phyloP scores from a whole-genome alignment of 2,888 invertebrate genomes.

The Beris chalybata region DNA sequence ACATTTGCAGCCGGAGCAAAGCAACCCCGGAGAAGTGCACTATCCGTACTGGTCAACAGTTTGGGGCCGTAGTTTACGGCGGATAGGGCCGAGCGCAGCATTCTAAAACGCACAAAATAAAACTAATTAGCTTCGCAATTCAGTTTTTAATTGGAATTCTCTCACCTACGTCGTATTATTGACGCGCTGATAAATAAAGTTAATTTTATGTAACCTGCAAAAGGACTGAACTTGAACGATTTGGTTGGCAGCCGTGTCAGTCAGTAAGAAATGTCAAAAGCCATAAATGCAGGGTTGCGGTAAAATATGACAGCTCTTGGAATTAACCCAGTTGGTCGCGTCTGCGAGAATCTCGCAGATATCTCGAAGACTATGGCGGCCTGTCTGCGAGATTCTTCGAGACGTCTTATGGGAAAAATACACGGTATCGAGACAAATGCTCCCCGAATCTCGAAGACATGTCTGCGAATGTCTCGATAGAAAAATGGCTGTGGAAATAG shows the following conservation, averaged over 20 bases:
- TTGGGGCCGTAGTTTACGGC: slow-evolving; percentile 46
- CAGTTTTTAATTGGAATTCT: not conserved
- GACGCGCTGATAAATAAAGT: slow-evolving; percentile 36
- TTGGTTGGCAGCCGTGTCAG: slow-evolving; percentile 10
- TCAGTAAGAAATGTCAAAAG: slow-evolving; percentile 6
- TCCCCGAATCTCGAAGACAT: too few relatives aligned
- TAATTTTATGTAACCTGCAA: slow-evolving; percentile 47
- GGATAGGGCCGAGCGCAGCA: slow-evolving; percentile 50
- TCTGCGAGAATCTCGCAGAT: too few relatives aligned
- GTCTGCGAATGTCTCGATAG: too few relatives aligned
- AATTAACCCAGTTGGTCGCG: too few relatives aligned
- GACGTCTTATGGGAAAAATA: too few relatives aligned
- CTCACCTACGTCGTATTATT: slow-evolving; percentile 9
- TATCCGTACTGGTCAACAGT: slow-evolving; percentile 41
- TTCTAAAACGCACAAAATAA: slow-evolving; percentile 37
- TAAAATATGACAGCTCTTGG: not conserved
- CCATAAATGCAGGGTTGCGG: not conserved
- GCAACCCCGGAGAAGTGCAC: slow-evolving; percentile 34
- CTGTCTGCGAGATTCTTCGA: too few relatives aligned
- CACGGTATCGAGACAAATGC: too few relatives aligned
- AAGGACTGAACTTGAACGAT: slow-evolving; percentile 19
- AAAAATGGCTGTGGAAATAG: too few relatives aligned
- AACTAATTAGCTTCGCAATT: not conserved
- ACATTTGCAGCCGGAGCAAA: slow-evolving; percentile 30
- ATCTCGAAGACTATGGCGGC: too few relatives aligned